Evolutionary conservation across 2,113 vertebrate genomes (phyloP).

Genomic region (Dunckerocampus dactyliophorus): DNA sequence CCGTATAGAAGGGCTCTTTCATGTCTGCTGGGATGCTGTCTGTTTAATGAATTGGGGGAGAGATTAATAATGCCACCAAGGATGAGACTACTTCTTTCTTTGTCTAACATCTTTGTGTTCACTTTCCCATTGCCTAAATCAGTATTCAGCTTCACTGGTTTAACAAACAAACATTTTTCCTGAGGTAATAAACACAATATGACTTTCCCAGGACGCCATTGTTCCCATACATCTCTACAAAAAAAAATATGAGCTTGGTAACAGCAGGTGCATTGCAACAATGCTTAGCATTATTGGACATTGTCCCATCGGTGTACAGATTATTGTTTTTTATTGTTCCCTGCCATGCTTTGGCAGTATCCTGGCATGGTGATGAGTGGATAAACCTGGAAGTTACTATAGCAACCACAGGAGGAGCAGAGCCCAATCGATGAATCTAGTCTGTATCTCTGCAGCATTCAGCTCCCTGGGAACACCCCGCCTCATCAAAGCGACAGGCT

Average conservation of each 20-base stretch:
- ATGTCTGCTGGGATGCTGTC: conserved; percentile 89
- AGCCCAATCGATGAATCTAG: conserved; percentile 60
- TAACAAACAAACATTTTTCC: too few species aligned
- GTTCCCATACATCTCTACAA: too few species aligned
- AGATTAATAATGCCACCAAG: neutral
- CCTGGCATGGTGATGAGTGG: conserved; percentile 33
- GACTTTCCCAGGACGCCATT: too few species aligned
- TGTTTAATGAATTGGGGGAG: conserved; percentile 41
- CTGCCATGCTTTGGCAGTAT: conserved; percentile 22
- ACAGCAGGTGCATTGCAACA: neutral
- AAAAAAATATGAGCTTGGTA: neutral
- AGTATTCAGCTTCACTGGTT: too few species aligned
- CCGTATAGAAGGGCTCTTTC: conserved; percentile 91
- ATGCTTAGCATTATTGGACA: neutral
- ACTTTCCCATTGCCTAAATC: too few species aligned
- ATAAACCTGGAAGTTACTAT: conserved; percentile 59
- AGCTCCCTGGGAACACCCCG: conserved; percentile 64
- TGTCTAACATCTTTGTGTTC: too few species aligned
- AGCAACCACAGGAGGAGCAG: conserved; percentile 51
- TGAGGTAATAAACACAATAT: too few species aligned
- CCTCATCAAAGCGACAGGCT: conserved; percentile 47
- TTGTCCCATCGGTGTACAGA: neutral
- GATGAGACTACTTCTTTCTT: neutral
- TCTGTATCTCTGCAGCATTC: conserved; percentile 41
- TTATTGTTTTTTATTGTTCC: conserved; percentile 16